Evolutionary conservation across 2,888 invertebrate species (phyloP).

Genomic region (Parelbella ahira): DNA sequence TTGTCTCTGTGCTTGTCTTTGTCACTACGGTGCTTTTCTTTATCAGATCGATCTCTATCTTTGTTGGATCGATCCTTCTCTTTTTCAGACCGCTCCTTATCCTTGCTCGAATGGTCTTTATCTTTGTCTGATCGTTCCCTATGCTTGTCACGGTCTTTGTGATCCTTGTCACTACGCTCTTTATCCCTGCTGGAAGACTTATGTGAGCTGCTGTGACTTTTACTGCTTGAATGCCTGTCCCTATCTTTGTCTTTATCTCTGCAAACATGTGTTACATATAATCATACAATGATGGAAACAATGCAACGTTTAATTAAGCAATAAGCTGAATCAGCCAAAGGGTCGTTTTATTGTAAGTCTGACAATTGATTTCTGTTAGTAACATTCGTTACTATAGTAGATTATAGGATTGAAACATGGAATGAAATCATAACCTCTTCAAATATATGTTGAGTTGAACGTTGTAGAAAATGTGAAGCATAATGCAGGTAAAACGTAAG

Average conservation of each 20-base stretch:
- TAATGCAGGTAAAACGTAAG: constrained; percentile 29
- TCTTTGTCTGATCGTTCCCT: constrained; percentile 45
- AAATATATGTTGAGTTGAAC: constrained; percentile 1
- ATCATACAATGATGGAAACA: too few relatives aligned
- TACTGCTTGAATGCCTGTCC: constrained; percentile 76
- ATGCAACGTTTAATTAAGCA: too few relatives aligned
- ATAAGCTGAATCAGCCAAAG: too few relatives aligned
- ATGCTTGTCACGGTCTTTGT: constrained; percentile 43
- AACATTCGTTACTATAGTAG: too few relatives aligned
- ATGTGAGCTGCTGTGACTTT: constrained; percentile 79
- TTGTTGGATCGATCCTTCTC: constrained; percentile 58
- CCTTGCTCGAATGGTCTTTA: constrained; percentile 50
- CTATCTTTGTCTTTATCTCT: constrained; percentile 70
- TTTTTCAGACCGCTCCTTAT: constrained; percentile 54
- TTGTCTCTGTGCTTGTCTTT: constrained; percentile 62
- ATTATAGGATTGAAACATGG: too few relatives aligned
- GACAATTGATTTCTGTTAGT: too few relatives aligned
- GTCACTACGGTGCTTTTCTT: constrained; percentile 50
- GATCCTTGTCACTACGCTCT: constrained; percentile 57
- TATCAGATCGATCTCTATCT: constrained; percentile 64
- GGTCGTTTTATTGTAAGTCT: too few relatives aligned
- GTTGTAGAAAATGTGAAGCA: constrained; percentile 15
- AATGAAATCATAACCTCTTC: constrained; percentile 20
- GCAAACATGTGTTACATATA: constrained; percentile 6
- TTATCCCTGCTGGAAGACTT: constrained; percentile 76